Conservation (phyloP, 92 coral and sea anemone species). For the Blastomussa wellsi region DNA sequence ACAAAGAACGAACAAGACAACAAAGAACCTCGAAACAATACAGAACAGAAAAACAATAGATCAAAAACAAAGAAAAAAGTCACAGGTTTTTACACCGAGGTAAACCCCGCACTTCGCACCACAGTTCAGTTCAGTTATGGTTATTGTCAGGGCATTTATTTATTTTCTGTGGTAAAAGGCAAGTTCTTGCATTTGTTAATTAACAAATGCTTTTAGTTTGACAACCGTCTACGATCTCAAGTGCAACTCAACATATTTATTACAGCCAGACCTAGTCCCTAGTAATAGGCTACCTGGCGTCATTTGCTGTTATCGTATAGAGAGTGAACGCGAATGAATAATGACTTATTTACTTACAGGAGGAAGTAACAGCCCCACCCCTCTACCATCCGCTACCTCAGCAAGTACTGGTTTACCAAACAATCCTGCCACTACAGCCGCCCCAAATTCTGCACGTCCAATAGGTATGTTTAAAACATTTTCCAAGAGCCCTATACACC, state of each 20-base stretch:
- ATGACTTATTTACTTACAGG: background rate
- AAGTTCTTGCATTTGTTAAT: background rate
- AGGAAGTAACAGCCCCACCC: conserved; percentile 19
- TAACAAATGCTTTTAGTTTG: too few species aligned
- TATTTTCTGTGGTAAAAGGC: background rate
- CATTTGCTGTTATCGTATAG: background rate
- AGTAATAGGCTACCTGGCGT: background rate
- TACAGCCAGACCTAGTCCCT: background rate
- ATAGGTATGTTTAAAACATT: background rate
- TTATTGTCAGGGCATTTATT: too few species aligned
- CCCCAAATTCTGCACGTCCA: background rate
- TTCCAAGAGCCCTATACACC: background rate
- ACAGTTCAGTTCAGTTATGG: too few species aligned
- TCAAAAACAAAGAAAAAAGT: too few species aligned
- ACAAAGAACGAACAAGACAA: too few species aligned
- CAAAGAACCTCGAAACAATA: too few species aligned
- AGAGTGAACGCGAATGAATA: background rate
- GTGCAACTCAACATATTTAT: background rate
- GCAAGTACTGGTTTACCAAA: background rate
- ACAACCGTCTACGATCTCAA: background rate
- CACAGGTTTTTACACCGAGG: too few species aligned
- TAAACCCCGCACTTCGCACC: too few species aligned
- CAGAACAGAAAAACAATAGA: too few species aligned
- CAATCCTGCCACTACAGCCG: background rate
- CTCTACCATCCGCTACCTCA: conserved; percentile 9